phyloP scores from a whole-genome alignment of 2,888 invertebrate species.

The Tenthredo mesomela region DNA sequence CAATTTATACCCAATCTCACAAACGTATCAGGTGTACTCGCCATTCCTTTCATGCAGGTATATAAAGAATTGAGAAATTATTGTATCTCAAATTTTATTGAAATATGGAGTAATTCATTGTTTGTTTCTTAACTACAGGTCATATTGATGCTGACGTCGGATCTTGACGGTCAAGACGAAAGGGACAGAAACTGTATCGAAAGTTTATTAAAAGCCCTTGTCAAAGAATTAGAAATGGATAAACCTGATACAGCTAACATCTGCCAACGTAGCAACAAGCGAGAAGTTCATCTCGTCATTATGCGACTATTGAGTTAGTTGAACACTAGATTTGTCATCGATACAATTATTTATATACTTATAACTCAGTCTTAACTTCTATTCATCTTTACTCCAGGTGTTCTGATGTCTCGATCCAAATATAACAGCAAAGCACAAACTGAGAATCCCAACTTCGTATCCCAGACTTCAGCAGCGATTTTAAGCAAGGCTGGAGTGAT shows the following conservation, averaged over 20 bases:
- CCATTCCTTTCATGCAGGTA: constrained; percentile 96
- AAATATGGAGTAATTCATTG: constrained; percentile 44
- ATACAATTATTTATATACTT: not conserved
- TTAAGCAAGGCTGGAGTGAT: constrained; percentile 86
- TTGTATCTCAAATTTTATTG: constrained; percentile 21
- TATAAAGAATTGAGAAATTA: constrained; percentile 44
- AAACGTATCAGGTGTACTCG: constrained; percentile 89
- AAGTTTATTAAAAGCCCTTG: constrained; percentile 86
- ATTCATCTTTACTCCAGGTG: constrained; percentile 78
- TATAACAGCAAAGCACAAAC: constrained; percentile 75
- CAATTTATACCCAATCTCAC: constrained; percentile 89
- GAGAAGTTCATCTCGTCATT: constrained; percentile 93
- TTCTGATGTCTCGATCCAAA: constrained; percentile 89
- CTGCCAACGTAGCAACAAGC: constrained; percentile 85
- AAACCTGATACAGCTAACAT: constrained; percentile 80
- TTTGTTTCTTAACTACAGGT: constrained; percentile 79
- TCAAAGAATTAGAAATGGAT: constrained; percentile 86
- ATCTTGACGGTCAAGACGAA: constrained; percentile 92
- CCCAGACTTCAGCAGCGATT: constrained; percentile 85
- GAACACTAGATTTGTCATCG: not conserved
- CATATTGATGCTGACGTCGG: constrained; percentile 92
- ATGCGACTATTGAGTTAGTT: constrained; percentile 91
- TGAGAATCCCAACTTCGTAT: constrained; percentile 81
- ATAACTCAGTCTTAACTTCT: not conserved
- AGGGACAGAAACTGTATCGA: constrained; percentile 89